Conservation (phyloP, 1,140 invertebrate species). For the Lepidotrigona ventralis region DNA sequence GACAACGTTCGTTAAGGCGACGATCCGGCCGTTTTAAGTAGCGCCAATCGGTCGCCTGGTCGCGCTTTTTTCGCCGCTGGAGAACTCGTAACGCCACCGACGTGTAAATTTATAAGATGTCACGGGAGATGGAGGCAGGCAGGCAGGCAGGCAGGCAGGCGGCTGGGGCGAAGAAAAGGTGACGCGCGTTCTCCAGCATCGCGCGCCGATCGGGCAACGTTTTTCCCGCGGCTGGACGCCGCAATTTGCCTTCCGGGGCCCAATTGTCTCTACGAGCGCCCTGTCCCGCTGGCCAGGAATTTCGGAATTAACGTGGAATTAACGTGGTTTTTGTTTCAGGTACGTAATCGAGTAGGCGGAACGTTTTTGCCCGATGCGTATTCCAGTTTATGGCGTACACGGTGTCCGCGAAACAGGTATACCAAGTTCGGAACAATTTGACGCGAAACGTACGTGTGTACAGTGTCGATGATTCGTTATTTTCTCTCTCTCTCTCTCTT, state of each 20-base stretch:
- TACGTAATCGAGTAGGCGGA: slow-evolving; percentile 23
- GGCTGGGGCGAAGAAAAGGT: background rate
- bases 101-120: slow-evolving; percentile 51
- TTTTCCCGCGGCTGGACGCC: background rate
- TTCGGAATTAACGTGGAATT: slow-evolving; percentile 15
- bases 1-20: slow-evolving; percentile 53
- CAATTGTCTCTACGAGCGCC: background rate
- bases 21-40: slow-evolving; percentile 41
- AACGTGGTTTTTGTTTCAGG: slow-evolving; percentile 18
- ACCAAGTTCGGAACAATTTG: background rate
- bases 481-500: background rate
- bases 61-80: slow-evolving; percentile 14
- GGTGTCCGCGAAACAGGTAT: background rate
- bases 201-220: background rate
- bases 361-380: background rate
- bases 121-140: background rate
- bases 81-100: slow-evolving; percentile 3
- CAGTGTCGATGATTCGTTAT: background rate
- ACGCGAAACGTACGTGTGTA: background rate
- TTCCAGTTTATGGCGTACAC: background rate
- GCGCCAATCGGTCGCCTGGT: slow-evolving; percentile 3
- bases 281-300: background rate
- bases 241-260: slow-evolving; percentile 20
- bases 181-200: background rate
- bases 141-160: no score